phyloP scores from a whole-genome alignment of 92 coral and sea anemone species.

The Porites evermanni region DNA sequence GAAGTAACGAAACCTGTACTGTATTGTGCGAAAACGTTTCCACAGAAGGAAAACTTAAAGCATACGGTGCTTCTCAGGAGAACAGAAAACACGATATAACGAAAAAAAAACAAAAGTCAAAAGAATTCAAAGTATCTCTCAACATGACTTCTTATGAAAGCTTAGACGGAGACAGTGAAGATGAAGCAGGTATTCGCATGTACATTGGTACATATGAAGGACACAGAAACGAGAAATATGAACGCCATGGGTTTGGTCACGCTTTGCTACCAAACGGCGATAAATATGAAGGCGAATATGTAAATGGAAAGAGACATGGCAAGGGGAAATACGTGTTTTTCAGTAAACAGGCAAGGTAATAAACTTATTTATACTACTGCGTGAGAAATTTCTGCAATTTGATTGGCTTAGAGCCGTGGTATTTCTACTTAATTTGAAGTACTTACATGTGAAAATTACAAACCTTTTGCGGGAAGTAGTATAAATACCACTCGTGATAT shows the following conservation, averaged over 20 bases:
- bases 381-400: no score
- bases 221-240: conserved; percentile 68
- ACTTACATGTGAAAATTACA: no score
- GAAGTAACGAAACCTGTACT: background rate
- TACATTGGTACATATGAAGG: conserved; percentile 75
- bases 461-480: no score
- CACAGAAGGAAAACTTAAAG: background rate
- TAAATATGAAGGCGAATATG: conserved; percentile 77
- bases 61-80: background rate
- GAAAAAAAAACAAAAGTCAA: background rate
- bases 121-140: background rate
- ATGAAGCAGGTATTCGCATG: background rate
- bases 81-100: background rate
- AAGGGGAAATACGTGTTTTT: conserved; percentile 75
- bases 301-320: conserved; percentile 82
- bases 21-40: background rate
- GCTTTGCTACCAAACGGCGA: conserved; percentile 79
- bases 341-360: conserved; percentile 29
- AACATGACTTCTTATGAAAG: conserved; percentile 47
- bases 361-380: no score
- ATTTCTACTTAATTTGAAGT: no score
- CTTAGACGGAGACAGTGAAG: conserved; percentile 19
- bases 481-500: no score
- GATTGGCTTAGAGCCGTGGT: no score
- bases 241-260: conserved; percentile 87